These are phyloP conservation scores for Anagrus nilaparvatae DNA, from an alignment of 1,140 invertebrate species.

Conservation along the genomic window DNA sequence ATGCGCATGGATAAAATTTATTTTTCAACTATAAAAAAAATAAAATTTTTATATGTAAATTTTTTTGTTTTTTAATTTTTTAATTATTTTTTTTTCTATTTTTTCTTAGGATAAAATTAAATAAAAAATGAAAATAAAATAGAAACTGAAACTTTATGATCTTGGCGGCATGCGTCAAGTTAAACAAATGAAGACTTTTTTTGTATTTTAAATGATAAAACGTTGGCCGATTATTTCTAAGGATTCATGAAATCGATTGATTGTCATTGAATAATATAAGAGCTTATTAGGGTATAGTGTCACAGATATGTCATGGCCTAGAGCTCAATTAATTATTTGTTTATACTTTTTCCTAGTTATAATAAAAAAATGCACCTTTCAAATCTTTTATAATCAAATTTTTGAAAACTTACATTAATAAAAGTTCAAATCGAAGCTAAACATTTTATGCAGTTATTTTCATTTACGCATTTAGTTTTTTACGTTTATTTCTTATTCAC, in stretches of 20 bases:
- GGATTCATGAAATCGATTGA: conserved; percentile 39
- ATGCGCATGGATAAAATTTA: conserved; percentile 29
- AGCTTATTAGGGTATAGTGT: conserved; percentile 40
- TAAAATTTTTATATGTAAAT: background rate
- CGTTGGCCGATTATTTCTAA: conserved; percentile 34
- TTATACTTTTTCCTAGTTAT: background rate
- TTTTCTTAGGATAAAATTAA: background rate
- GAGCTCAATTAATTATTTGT: conserved; percentile 28
- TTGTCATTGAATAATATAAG: conserved; percentile 30
- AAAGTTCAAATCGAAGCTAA: background rate
- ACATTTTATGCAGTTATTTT: background rate
- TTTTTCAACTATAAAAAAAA: background rate
- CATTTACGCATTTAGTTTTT: conserved; percentile 6
- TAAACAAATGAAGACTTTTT: conserved; percentile 14
- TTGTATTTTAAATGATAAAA: conserved; percentile 28
- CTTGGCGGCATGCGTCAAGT: conserved; percentile 1
- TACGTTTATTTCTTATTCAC: background rate
- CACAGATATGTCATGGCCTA: conserved; percentile 32
- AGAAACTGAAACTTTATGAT: background rate
- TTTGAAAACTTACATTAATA: background rate
- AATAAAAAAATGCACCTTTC: background rate
- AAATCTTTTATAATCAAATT: background rate
- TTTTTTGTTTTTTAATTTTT: background rate
- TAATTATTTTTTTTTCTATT: background rate
- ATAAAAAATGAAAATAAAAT: background rate